These are phyloP conservation scores for Mastacembelus armatus DNA, from an alignment of 2,797 vertebrate species.

Conservation along the genomic window DNA sequence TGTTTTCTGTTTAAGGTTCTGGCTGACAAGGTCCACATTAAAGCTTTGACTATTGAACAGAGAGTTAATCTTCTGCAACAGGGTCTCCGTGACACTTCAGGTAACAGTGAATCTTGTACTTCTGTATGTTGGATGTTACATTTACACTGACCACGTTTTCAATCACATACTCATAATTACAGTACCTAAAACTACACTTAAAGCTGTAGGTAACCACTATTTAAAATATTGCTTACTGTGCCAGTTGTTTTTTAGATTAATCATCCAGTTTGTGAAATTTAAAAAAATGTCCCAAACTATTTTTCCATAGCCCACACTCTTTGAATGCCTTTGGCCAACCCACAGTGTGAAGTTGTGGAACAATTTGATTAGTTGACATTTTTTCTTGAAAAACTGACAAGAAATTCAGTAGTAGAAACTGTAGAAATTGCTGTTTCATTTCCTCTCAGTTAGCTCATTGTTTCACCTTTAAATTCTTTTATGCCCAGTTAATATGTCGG, in stretches of 20 bases:
- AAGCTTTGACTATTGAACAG: constrained; percentile 93
- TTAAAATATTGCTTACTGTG: too few relatives aligned
- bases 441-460: not conserved
- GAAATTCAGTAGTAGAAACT: too few relatives aligned
- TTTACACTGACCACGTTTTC: not conserved
- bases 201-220: not conserved
- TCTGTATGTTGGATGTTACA: not conserved
- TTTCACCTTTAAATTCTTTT: not conserved
- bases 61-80: constrained; percentile 93
- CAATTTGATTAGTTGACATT: too few relatives aligned
- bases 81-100: constrained; percentile 92
- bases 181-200: not conserved
- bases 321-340: not conserved
- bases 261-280: not conserved
- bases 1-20: constrained; percentile 86
- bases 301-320: not conserved
- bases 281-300: not conserved
- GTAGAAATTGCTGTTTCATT: too few relatives aligned
- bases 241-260: not conserved
- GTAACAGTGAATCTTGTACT: constrained; percentile 75
- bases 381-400: too few relatives aligned
- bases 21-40: constrained; percentile 94
- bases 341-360: too few relatives aligned
- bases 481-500: not conserved
- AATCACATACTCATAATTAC: not conserved